A percentile compares a stretch with the other conserved stretches of the same genome.
phyloP scores from a whole-genome alignment of 2,888 invertebrate species.

The Drosophila villosipedis region DNA sequence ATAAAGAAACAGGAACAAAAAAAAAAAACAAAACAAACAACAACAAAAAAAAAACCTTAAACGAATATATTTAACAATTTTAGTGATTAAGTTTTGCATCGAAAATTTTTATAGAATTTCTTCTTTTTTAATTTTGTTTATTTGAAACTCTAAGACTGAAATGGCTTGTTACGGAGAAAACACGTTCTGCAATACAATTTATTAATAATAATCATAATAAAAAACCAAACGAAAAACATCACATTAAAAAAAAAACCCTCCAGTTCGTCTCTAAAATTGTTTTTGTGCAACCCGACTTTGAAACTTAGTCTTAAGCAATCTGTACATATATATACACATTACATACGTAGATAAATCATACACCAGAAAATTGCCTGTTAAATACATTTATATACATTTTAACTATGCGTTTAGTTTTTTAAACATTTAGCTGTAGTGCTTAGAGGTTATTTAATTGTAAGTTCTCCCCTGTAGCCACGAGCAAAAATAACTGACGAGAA shows the following conservation, averaged over 20 bases:
- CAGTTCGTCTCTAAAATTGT: slow-evolving; percentile 40
- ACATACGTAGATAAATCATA: slow-evolving; percentile 49
- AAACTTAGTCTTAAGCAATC: slow-evolving; percentile 51
- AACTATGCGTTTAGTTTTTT: slow-evolving; percentile 62
- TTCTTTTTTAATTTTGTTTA: slow-evolving; percentile 32
- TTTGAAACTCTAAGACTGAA: slow-evolving; percentile 84
- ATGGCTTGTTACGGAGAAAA: slow-evolving; percentile 80
- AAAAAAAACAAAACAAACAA: slow-evolving; percentile 38
- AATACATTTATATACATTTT: slow-evolving; percentile 79
- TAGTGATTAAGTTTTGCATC: slow-evolving; percentile 61
- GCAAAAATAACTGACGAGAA: slow-evolving; percentile 20
- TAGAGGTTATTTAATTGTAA: slow-evolving; percentile 80
- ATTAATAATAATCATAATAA: slow-evolving; percentile 29
- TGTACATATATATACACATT: slow-evolving; percentile 50
- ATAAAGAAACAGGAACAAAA: slow-evolving; percentile 36
- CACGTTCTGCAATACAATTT: slow-evolving; percentile 68
- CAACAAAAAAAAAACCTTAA: slow-evolving; percentile 13
- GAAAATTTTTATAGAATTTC: slow-evolving; percentile 29
- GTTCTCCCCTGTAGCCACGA: slow-evolving; percentile 28
- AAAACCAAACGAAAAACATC: slow-evolving; percentile 33
- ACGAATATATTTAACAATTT: slow-evolving; percentile 48
- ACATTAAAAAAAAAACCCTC: slow-evolving; percentile 33
- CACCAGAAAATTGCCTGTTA: slow-evolving; percentile 82
- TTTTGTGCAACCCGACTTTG: slow-evolving; percentile 64
- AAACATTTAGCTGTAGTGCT: slow-evolving; percentile 68